Percentiles rank a stretch among this genome's conserved stretches.
Evolutionary conservation across 2,797 vertebrate genomes (phyloP).

Genomic region (Rhynchotus rufescens): DNA sequence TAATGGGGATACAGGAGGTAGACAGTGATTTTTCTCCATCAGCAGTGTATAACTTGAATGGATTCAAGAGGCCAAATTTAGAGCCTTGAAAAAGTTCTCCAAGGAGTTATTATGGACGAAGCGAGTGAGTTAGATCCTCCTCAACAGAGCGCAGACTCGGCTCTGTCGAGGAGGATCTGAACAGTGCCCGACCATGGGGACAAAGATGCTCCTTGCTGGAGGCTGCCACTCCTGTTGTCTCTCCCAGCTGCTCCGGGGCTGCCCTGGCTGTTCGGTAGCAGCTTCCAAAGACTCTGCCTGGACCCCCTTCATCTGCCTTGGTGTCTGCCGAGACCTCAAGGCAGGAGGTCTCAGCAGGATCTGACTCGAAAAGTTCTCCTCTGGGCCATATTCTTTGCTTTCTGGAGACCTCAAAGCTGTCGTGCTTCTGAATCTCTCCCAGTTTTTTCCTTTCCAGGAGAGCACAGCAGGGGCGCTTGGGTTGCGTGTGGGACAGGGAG

Average conservation of each 20-base stretch:
- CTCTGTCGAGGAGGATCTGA: not conserved
- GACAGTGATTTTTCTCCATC: not conserved
- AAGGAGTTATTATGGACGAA: not conserved
- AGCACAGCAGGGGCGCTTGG: not conserved
- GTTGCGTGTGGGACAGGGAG: not conserved
- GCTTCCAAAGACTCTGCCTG: not conserved
- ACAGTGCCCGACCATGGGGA: not conserved
- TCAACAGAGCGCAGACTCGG: not conserved
- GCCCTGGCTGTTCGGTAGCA: not conserved
- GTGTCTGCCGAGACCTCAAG: not conserved
- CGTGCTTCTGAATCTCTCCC: not conserved
- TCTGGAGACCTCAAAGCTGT: not conserved
- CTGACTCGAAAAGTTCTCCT: not conserved
- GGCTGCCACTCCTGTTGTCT: not conserved
- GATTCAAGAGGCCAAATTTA: not conserved
- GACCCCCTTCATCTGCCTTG: not conserved
- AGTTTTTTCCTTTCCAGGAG: not conserved
- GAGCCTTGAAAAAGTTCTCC: not conserved
- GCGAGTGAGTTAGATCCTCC: not conserved
- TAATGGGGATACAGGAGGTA: not conserved
- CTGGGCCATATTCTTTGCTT: not conserved
- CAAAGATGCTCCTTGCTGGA: not conserved
- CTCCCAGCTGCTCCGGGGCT: not conserved
- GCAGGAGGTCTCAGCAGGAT: not conserved
- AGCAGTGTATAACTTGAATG: not conserved